Conservation (phyloP, 2,888 invertebrate genomes). For the Pseudolycoriella hygida region DNA sequence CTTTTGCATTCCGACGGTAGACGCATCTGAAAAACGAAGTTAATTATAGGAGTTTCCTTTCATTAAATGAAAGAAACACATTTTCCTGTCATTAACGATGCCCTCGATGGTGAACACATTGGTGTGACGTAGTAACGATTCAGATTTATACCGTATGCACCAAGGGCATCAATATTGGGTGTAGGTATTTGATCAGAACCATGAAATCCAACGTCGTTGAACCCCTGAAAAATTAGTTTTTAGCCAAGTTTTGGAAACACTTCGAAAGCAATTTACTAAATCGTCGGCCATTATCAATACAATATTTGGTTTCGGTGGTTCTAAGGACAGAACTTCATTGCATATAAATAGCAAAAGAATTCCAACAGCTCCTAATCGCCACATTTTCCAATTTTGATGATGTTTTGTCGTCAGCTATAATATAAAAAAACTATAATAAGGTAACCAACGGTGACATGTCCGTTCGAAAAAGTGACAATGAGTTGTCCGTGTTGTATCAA, state of each 20-base stretch:
- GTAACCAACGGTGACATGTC: too few species aligned
- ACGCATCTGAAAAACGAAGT: constrained; percentile 13
- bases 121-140: constrained; percentile 67
- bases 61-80: constrained; percentile 36
- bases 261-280: constrained; percentile 43
- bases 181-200: constrained; percentile 76
- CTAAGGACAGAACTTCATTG: too few species aligned
- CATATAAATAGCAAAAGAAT: too few species aligned
- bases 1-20: constrained; percentile 46
- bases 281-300: constrained; percentile 69
- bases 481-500: too few species aligned
- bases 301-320: constrained; percentile 44
- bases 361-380: too few species aligned
- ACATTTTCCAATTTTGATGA: too few species aligned
- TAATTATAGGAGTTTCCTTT: neutral
- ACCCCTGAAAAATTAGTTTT: constrained; percentile 50
- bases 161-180: constrained; percentile 77
- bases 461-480: too few species aligned
- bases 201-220: constrained; percentile 83
- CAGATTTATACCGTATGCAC: constrained; percentile 66
- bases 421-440: too few species aligned
- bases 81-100: constrained; percentile 67
- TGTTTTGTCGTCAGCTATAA: too few species aligned
- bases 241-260: too few species aligned
- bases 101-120: constrained; percentile 69